phyloP scores from a whole-genome alignment of 2,797 vertebrate genomes.

The Acanthiza pusilla region DNA sequence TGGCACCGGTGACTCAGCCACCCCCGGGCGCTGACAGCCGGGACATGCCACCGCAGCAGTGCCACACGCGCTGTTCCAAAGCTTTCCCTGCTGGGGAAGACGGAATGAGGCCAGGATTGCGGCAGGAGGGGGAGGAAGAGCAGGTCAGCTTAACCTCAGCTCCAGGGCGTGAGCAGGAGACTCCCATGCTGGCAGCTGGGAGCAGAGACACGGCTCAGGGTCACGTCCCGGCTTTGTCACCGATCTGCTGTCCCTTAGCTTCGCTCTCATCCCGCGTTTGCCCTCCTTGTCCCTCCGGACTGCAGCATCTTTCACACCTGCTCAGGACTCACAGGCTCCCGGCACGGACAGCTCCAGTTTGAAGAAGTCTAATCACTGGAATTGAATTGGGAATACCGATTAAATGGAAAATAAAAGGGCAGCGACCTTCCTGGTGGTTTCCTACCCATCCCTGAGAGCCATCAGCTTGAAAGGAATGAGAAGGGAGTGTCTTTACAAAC shows the following conservation, averaged over 20 bases:
- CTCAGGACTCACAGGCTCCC: accelerated
- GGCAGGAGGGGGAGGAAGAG: not conserved
- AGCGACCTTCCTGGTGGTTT: not conserved
- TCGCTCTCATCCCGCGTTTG: accelerated
- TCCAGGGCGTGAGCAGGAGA: not conserved
- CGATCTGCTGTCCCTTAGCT: not conserved
- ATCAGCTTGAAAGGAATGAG: no score
- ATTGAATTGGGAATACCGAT: not conserved
- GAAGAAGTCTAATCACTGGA: not conserved
- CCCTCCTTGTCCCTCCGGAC: not conserved
- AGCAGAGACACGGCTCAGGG: not conserved
- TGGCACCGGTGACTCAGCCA: not conserved
- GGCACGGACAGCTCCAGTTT: not conserved
- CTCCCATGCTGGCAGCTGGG: not conserved
- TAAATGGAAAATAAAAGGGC: not conserved
- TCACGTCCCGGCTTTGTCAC: not conserved
- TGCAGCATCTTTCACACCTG: not conserved
- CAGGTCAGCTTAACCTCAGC: not conserved
- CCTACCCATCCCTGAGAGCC: not conserved
- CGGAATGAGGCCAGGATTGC: not conserved
- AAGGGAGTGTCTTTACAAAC: no score
- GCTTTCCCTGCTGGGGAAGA: not conserved
- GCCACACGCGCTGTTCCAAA: not conserved
- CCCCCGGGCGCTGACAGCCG: not conserved
- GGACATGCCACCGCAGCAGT: not conserved